Percentiles rank a stretch among this genome's conserved stretches.
phyloP scores from a whole-genome alignment of 2,797 vertebrate species.

The Gallinago solitaria region DNA sequence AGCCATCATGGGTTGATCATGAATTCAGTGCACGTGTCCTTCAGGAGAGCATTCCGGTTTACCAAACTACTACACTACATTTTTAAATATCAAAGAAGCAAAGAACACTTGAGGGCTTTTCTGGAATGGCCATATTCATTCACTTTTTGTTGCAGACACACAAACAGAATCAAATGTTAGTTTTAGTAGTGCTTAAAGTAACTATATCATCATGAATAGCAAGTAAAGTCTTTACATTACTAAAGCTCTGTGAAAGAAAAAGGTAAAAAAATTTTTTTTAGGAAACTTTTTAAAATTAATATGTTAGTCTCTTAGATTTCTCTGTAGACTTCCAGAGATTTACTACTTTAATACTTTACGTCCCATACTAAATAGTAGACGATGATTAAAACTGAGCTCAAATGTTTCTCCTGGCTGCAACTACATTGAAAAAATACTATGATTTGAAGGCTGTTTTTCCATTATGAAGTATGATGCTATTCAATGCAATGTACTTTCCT shows the following conservation, averaged over 20 bases:
- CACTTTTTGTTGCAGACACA: neutral
- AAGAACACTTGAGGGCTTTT: neutral
- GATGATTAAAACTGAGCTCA: neutral
- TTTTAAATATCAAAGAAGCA: neutral
- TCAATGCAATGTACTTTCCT: neutral
- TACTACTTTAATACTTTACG: neutral
- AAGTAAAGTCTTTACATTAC: neutral
- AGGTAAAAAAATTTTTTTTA: neutral
- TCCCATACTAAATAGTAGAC: neutral
- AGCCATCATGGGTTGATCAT: neutral
- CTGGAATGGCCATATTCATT: neutral
- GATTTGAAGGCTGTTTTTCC: neutral
- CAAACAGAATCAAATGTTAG: neutral
- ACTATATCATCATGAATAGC: neutral
- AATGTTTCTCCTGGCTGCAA: neutral
- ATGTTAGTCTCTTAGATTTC: neutral
- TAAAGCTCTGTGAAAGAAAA: neutral
- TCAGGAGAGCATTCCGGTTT: neutral
- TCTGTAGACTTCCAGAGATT: neutral
- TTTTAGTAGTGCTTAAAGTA: neutral
- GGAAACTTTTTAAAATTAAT: neutral
- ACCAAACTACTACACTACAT: neutral
- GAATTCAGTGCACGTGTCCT: neutral
- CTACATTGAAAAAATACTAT: neutral
- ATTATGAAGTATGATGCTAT: neutral